Evolutionary conservation across 53 echinoderm and acorn worm genomes (phyloP).

Genomic region (Henricia sp.): DNA sequence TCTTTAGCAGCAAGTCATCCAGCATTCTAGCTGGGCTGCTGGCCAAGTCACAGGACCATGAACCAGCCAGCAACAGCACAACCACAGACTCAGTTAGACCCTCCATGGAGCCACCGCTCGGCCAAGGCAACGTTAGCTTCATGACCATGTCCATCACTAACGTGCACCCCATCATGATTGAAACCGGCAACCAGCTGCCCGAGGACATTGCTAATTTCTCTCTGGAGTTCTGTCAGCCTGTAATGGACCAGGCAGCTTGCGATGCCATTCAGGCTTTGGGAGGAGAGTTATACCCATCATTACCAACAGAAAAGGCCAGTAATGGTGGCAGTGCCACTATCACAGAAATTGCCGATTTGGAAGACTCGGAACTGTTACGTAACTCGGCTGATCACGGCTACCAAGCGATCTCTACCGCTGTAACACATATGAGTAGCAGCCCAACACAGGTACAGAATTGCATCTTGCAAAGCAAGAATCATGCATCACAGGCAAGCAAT

Average conservation of each 20-base stretch:
- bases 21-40: constrained; percentile 51
- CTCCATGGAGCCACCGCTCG: constrained; percentile 24
- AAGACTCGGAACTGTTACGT: constrained; percentile 9
- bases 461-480: constrained; percentile 13
- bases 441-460: constrained; percentile 25
- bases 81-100: too few relatives aligned
- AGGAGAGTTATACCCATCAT: constrained; percentile 41
- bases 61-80: background rate
- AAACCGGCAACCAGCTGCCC: constrained; percentile 67
- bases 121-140: constrained; percentile 10
- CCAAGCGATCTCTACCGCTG: background rate
- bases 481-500: background rate
- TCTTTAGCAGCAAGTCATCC: constrained; percentile 42
- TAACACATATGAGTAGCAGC: background rate
- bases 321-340: constrained; percentile 28
- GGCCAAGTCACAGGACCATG: constrained; percentile 7
- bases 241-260: constrained; percentile 75
- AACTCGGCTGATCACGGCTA: constrained; percentile 14
- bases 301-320: background rate
- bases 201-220: constrained; percentile 93
- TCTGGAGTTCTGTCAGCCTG: constrained; percentile 74
- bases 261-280: constrained; percentile 62
- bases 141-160: constrained; percentile 62
- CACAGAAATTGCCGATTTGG: constrained; percentile 39
- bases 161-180: constrained; percentile 60